Base-by-base conservation (phyloP, 1,140 invertebrate genomes). In the Papilio polyxenes region DNA sequence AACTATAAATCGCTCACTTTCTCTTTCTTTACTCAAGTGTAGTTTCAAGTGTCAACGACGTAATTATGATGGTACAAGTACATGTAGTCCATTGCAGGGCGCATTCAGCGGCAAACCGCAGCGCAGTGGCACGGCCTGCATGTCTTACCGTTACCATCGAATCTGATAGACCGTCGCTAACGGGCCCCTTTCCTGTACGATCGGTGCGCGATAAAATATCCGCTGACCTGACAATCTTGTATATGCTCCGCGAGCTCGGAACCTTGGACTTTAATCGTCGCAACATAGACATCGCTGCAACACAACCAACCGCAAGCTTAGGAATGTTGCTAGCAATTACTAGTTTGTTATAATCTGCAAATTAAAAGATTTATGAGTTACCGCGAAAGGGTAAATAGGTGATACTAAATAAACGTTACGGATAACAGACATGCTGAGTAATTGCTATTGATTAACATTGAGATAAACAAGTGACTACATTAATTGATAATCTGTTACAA, bases 141-240 rank as follows among this genome's bases (percentile, higher is more conserved):
- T 31, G 51, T 23, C 53, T 31, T 80, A 80, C 78, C 78, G 78
- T 80, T 80, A 80, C 59, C 56, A 69, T 49, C 59, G 31, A 79
- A 79, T 79, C 31, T 40, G 20, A 40, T 79, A 79, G 37, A 79
- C 51, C 20, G 76, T 20, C 31, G 48, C 51, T 80, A 80, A 80
- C 78, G 78, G 78, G 37, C 15, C 44, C 17, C 48, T 23, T 69
- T 80, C 62, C 78, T 80, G 59, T 65, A 15, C 78, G 78, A 80
- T 80, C 40, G 23, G n/a, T 80, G 9, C 59, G 62, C 59, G 56
- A 80, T 80, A 69, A 80, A 69, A 69, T 49, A 69, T 48, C 65
- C 48, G 77, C 51, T 37, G 44, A 15, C 37, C 37, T 10, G 49
- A 23, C 78, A 69, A 69, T n/a, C 77, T 44, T 62, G 13, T 62